phyloP scores from a whole-genome alignment of 2,888 invertebrate species.

The Ametastegia equiseti region DNA sequence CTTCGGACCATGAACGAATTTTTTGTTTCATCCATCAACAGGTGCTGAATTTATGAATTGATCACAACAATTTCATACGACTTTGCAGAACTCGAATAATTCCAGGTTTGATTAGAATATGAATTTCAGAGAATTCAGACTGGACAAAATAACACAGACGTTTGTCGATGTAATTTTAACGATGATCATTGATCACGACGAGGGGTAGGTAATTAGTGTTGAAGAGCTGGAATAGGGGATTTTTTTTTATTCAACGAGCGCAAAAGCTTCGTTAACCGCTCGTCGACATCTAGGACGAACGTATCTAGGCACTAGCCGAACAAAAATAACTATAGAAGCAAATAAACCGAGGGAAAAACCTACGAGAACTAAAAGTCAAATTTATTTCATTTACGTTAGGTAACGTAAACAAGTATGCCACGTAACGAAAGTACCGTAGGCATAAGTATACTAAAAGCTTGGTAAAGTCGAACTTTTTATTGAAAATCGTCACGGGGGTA shows the following conservation, averaged over 20 bases:
- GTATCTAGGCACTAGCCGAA: background rate
- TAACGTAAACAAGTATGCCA: background rate
- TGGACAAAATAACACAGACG: too few species aligned
- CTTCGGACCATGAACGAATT: too few species aligned
- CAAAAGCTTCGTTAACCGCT: background rate
- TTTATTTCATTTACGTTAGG: background rate
- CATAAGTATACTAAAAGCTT: background rate
- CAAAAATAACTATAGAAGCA: slow-evolving; percentile 28
- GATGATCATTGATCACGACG: background rate
- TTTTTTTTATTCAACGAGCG: background rate
- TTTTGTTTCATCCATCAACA: too few species aligned
- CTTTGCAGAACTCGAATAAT: too few species aligned
- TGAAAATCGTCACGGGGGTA: background rate
- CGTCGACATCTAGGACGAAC: background rate
- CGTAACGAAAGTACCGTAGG: background rate
- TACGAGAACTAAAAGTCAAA: slow-evolving; percentile 8
- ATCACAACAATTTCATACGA: too few species aligned
- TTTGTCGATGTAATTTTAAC: background rate
- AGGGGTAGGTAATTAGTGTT: too few species aligned
- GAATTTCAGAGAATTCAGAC: too few species aligned
- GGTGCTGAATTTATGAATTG: too few species aligned
- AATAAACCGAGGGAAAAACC: background rate
- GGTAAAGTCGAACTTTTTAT: background rate
- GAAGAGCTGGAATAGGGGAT: too few species aligned
- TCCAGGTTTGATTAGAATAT: too few species aligned